Conservation (phyloP, 2,113 vertebrate species). For the Syngnathus floridae region DNA sequence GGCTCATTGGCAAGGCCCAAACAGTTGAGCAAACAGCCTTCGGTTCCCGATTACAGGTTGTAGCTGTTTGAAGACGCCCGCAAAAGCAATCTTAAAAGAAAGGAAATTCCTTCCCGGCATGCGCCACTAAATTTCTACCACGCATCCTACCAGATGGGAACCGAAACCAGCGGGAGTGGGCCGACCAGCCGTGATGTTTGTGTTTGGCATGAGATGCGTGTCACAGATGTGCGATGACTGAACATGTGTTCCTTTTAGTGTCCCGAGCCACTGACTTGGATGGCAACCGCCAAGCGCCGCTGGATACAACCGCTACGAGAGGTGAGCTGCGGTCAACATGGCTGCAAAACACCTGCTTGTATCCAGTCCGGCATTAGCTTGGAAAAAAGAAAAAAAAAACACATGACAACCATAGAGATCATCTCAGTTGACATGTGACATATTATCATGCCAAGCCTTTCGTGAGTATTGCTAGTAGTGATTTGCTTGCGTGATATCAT, state of each 20-base stretch:
- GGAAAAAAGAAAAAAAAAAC: background rate
- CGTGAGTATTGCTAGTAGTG: conserved; percentile 32
- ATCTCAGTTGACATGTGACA: background rate
- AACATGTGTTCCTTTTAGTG: conserved; percentile 47
- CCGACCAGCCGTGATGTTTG: conserved; percentile 7
- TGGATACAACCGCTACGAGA: conserved; percentile 55
- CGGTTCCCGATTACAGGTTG: conserved; percentile 53
- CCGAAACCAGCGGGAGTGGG: background rate
- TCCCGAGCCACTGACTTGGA: conserved; percentile 59
- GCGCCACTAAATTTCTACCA: conserved; percentile 32
- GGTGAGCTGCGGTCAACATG: conserved; percentile 48
- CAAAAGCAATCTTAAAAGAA: conserved; percentile 28
- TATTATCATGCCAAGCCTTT: conserved; percentile 8
- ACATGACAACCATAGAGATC: background rate
- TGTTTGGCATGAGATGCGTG: conserved; percentile 10
- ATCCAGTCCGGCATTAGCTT: conserved; percentile 1
- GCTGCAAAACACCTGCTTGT: conserved; percentile 18
- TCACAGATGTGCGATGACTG: conserved; percentile 14
- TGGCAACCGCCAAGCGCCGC: conserved; percentile 37
- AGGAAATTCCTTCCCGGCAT: conserved; percentile 28
- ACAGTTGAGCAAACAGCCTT: conserved; percentile 20
- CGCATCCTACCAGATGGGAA: conserved; percentile 14
- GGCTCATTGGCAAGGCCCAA: conserved; percentile 34
- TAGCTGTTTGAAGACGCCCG: conserved; percentile 31
- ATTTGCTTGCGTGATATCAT: conserved; percentile 58